Evolutionary conservation across 2,888 invertebrate species (phyloP).

Genomic region (Noctua janthe): DNA sequence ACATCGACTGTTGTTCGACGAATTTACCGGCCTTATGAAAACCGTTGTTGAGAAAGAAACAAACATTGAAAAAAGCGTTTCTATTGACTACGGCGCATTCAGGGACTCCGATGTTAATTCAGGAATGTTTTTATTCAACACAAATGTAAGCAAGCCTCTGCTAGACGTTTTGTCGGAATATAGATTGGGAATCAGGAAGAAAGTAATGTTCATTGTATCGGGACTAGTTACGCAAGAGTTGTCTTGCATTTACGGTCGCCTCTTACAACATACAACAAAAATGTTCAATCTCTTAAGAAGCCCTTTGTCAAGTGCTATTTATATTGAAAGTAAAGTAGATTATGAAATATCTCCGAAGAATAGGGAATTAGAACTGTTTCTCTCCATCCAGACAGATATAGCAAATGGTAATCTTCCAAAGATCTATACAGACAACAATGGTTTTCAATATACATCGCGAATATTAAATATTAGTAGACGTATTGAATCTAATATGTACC

Average conservation of each 20-base stretch:
- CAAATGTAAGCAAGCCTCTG: constrained; percentile 94
- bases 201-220: constrained; percentile 94
- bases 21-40: constrained; percentile 94
- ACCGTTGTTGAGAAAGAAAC: constrained; percentile 92
- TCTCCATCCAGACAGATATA: constrained; percentile 96
- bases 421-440: constrained; percentile 97
- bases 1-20: constrained; percentile 95
- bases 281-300: constrained; percentile 93
- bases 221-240: constrained; percentile 96
- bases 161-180: constrained; percentile 94
- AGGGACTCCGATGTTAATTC: constrained; percentile 96
- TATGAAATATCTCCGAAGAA: constrained; percentile 96
- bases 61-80: constrained; percentile 75
- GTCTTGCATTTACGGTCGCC: constrained; percentile 94
- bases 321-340: constrained; percentile 95
- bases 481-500: constrained; percentile 98
- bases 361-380: constrained; percentile 96
- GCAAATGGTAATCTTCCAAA: constrained; percentile 94
- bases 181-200: constrained; percentile 89
- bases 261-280: constrained; percentile 94
- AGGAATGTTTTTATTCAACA: constrained; percentile 99
- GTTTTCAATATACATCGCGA: constrained; percentile 96
- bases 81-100: constrained; percentile 95
- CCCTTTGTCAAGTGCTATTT: constrained; percentile 93
- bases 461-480: constrained; percentile 94